Conservation (phyloP, 2,113 vertebrate species). For the Physeter macrocephalus region DNA sequence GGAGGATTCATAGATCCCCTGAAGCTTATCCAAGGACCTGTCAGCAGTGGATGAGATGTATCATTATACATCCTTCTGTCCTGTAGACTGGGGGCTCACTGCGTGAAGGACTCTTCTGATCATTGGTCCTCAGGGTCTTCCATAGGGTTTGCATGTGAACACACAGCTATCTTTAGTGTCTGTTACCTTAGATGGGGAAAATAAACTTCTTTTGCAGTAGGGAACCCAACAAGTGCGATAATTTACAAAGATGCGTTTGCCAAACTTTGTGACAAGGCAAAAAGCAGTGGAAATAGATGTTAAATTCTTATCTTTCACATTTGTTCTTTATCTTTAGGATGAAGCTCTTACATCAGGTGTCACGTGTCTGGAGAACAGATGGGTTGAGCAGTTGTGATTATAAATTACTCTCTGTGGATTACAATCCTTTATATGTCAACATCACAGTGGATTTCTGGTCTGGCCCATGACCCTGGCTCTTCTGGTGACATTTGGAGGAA, state of each 20-base stretch:
- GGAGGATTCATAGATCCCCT: background rate
- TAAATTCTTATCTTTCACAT: background rate
- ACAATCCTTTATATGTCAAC: conserved; percentile 89
- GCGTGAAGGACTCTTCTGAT: background rate
- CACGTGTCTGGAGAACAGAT: conserved; percentile 87
- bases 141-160: background rate
- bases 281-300: background rate
- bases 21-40: background rate
- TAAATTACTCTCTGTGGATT: conserved; percentile 84
- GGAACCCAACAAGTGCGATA: background rate
- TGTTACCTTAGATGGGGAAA: background rate
- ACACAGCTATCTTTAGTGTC: background rate
- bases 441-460: conserved; percentile 89
- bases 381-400: conserved; percentile 93
- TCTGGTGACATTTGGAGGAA: background rate
- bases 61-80: background rate
- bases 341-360: conserved; percentile 86
- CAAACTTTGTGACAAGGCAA: background rate
- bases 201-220: background rate
- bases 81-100: background rate
- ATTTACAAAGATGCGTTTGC: background rate
- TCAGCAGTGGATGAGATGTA: background rate
- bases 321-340: conserved; percentile 82
- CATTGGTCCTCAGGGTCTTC: background rate
- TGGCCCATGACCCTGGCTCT: conserved; percentile 21